Evolutionary conservation across 2,113 vertebrate species (phyloP).

Genomic region (Carollia perspicillata): DNA sequence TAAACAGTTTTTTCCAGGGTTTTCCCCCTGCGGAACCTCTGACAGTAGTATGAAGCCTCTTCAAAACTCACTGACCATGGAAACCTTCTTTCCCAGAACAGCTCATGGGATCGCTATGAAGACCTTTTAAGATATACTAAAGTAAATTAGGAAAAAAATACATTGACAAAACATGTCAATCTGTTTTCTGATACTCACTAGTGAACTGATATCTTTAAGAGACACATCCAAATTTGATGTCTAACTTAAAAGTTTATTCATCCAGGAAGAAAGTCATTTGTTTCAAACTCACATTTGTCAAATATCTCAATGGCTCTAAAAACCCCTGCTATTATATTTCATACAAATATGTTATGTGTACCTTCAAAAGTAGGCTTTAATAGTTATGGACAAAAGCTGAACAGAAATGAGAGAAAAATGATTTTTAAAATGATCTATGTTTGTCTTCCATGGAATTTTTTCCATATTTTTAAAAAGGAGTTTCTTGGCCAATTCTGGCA

Average conservation of each 20-base stretch:
- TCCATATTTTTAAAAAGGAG: slow-evolving; percentile 78
- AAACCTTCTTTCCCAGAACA: background rate
- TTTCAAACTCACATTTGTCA: slow-evolving; percentile 34
- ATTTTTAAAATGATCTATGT: slow-evolving; percentile 79
- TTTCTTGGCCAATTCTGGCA: slow-evolving; percentile 76
- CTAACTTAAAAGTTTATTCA: background rate
- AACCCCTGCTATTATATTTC: slow-evolving; percentile 36
- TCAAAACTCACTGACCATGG: background rate
- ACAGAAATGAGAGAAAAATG: slow-evolving; percentile 68
- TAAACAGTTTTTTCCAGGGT: background rate
- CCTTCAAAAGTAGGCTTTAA: slow-evolving; percentile 59
- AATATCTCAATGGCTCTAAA: slow-evolving; percentile 22
- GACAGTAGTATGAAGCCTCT: background rate
- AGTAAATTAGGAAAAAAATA: background rate
- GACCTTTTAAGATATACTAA: background rate
- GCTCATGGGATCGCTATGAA: background rate
- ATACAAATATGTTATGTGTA: slow-evolving; percentile 42
- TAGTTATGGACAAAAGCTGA: slow-evolving; percentile 75
- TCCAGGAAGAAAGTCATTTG: slow-evolving; percentile 22
- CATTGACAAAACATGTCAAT: background rate
- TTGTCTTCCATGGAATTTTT: slow-evolving; percentile 80
- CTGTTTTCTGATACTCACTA: background rate
- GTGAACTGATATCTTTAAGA: background rate
- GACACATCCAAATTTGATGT: slow-evolving; percentile 3
- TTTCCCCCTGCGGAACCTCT: background rate